Evolutionary conservation across 2,888 invertebrate species (phyloP).

Genomic region (Lucinisca nassula): DNA sequence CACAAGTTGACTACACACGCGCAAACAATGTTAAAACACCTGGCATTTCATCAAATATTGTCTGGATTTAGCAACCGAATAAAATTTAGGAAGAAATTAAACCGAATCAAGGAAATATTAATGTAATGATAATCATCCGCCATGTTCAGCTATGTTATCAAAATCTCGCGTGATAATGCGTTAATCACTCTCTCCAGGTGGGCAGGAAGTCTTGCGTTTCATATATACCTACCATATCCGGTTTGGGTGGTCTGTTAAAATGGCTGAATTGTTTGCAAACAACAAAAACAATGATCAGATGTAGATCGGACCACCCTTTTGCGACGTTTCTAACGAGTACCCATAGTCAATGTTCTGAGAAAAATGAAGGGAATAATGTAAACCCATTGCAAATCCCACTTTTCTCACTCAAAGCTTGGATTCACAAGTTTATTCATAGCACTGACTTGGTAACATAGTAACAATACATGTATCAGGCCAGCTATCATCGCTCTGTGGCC

Average conservation of each 20-base stretch:
- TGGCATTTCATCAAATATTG: neutral
- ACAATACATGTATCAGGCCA: no score
- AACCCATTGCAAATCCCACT: no score
- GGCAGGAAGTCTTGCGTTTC: constrained; percentile 38
- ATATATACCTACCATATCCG: constrained; percentile 41
- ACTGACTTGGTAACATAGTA: no score
- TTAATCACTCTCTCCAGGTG: constrained; percentile 63
- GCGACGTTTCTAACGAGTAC: no score
- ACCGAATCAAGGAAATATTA: constrained; percentile 12
- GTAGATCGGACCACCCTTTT: no score
- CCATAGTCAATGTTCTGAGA: no score
- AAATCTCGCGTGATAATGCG: constrained; percentile 64
- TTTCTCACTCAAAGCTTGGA: no score
- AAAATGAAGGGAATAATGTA: no score
- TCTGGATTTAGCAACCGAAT: neutral
- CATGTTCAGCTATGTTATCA: constrained; percentile 3
- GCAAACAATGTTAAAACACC: neutral
- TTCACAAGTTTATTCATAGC: no score
- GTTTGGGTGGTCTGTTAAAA: constrained; percentile 65
- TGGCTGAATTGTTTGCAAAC: no score
- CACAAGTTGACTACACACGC: neutral
- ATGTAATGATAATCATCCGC: neutral
- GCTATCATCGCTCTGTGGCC: no score
- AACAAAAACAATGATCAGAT: no score
- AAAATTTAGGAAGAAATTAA: constrained; percentile 2